Conservation (phyloP, 2,888 invertebrate species). For the Vesta saturnalis region DNA sequence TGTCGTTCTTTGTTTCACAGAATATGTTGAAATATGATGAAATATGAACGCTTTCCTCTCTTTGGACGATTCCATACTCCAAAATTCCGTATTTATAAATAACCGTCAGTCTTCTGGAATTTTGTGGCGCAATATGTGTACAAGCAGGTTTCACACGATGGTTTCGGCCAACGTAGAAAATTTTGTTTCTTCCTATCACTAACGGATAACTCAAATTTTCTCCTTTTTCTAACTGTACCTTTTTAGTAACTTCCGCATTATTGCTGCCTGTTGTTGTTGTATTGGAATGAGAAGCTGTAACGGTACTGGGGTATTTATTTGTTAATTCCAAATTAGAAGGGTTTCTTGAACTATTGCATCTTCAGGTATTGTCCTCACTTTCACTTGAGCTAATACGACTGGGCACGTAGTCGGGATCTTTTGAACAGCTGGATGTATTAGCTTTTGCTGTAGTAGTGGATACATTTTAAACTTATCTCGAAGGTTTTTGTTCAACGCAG, state of each 20-base stretch:
- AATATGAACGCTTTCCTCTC: constrained; percentile 7
- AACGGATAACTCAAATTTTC: no score
- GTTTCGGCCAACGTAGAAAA: neutral
- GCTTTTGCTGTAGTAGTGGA: neutral
- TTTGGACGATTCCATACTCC: constrained; percentile 3
- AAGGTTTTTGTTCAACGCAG: constrained; percentile 5
- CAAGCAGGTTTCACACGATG: constrained; percentile 3
- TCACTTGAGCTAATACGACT: neutral
- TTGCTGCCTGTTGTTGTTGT: neutral
- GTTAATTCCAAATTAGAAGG: constrained; percentile 1
- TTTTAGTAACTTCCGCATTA: constrained; percentile 3
- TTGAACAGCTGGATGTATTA: neutral
- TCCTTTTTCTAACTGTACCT: neutral
- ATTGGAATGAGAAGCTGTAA: neutral
- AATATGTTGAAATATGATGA: neutral
- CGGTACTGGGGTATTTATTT: neutral
- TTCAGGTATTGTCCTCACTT: neutral
- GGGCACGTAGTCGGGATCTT: neutral
- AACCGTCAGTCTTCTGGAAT: constrained; percentile 1
- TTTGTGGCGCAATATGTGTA: neutral
- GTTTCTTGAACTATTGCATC: neutral
- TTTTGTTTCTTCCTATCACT: no score
- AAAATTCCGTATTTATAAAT: constrained; percentile 10
- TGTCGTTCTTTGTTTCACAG: constrained; percentile 13
- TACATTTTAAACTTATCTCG: neutral